phyloP scores from a whole-genome alignment of 30 jellyfish, hydroid and myxozoan genomes.

The Nemopilema nomurai region DNA sequence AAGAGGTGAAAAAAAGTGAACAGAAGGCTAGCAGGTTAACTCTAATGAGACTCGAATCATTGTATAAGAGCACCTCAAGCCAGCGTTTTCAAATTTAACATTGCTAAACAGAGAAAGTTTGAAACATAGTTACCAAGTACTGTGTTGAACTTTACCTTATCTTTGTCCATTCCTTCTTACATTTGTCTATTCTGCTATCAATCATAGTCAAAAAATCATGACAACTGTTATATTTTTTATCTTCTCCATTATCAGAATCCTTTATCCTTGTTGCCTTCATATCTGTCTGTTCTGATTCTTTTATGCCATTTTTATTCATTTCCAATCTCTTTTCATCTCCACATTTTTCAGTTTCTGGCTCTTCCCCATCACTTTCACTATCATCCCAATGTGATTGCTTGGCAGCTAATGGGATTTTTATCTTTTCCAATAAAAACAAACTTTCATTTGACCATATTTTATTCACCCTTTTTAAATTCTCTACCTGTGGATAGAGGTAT shows the following conservation, averaged over 20 bases:
- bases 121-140: no score
- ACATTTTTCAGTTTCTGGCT: not conserved
- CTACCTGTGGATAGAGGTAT: conserved; percentile 32
- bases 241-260: not conserved
- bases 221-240: not conserved
- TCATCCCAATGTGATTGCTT: conserved; percentile 5
- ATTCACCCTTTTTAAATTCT: conserved; percentile 57
- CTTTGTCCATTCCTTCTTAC: conserved; percentile 54
- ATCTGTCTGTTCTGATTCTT: not conserved
- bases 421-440: conserved; percentile 42
- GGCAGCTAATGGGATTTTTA: conserved; percentile 37
- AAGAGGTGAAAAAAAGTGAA: no score
- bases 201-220: conserved; percentile 36
- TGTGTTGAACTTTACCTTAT: conserved; percentile 31
- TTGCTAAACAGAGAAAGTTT: no score
- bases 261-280: not conserved
- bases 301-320: no score
- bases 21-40: no score
- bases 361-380: not conserved
- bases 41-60: no score
- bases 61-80: no score
- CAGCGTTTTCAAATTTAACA: no score
- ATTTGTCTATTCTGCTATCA: conserved; percentile 37
- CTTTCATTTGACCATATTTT: conserved; percentile 82
- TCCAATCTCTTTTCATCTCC: not conserved